Percentiles rank a stretch among this genome's conserved stretches.
phyloP scores from a whole-genome alignment of 2,888 invertebrate species.

The Dynastes tityus region DNA sequence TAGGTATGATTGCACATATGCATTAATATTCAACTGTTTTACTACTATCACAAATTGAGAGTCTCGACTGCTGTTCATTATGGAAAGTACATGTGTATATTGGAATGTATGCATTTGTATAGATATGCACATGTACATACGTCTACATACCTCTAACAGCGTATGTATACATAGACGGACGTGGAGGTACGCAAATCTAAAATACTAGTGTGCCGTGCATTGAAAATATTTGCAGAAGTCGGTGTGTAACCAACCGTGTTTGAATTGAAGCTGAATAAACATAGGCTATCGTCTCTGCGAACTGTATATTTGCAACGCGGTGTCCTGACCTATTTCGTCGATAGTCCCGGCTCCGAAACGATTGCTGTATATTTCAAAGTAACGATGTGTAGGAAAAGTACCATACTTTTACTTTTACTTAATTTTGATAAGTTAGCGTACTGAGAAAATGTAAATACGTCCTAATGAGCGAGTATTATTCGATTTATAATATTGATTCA shows the following conservation, averaged over 20 bases:
- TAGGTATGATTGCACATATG: too few species aligned
- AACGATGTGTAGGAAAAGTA: too few species aligned
- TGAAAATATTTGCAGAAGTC: constrained; percentile 24
- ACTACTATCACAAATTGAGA: too few species aligned
- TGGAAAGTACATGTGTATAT: too few species aligned
- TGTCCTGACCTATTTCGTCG: background rate
- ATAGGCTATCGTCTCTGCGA: constrained; percentile 8
- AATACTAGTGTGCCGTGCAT: background rate
- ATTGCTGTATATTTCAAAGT: background rate
- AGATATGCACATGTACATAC: too few species aligned
- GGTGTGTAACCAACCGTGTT: constrained; percentile 22
- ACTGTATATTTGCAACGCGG: constrained; percentile 5
- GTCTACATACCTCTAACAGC: too few species aligned
- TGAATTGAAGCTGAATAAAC: constrained; percentile 16
- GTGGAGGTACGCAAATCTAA: too few species aligned
- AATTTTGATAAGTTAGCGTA: background rate
- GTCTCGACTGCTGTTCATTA: too few species aligned
- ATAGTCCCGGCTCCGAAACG: background rate
- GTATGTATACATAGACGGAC: too few species aligned
- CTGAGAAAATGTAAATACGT: background rate
- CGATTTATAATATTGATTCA: background rate
- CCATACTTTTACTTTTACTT: background rate
- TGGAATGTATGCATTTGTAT: too few species aligned
- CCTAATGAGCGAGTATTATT: background rate
- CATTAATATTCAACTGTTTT: too few species aligned